Percentiles rank a stretch among this genome's conserved stretches.
Evolutionary conservation across 2,888 invertebrate species (phyloP).

Genomic region (Plagiodera versicolora): DNA sequence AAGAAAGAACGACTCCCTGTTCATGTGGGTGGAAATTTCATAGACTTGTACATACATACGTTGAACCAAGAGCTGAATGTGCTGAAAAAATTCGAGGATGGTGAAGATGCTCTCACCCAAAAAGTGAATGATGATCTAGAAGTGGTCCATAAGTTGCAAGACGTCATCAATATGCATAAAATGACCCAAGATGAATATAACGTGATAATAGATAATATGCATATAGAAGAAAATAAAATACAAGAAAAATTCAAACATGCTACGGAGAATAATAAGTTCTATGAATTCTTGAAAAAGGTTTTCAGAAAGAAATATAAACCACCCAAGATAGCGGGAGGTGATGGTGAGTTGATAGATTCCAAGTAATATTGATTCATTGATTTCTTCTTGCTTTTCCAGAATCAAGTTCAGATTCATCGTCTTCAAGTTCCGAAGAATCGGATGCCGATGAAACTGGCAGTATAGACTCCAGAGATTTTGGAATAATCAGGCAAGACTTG

Average conservation of each 20-base stretch:
- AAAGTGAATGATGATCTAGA: conserved; percentile 43
- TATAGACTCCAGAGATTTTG: conserved; percentile 67
- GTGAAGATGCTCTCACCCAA: conserved; percentile 66
- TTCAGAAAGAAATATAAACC: conserved; percentile 82
- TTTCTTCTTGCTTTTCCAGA: conserved; percentile 30
- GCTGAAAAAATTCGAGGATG: conserved; percentile 71
- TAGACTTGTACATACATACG: conserved; percentile 67
- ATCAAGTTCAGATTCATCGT: conserved; percentile 51
- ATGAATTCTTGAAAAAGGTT: conserved; percentile 76
- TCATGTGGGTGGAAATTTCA: conserved; percentile 61
- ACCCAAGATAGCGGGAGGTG: conserved; percentile 61
- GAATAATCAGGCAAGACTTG: conserved; percentile 70
- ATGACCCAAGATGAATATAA: conserved; percentile 59
- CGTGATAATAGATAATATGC: conserved; percentile 53
- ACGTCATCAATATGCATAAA: conserved; percentile 57
- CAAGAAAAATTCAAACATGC: conserved; percentile 60
- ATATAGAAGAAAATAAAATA: conserved; percentile 56
- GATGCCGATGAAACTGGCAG: conserved; percentile 62
- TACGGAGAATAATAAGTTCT: conserved; percentile 73
- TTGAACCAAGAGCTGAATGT: conserved; percentile 75
- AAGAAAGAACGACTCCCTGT: conserved; percentile 62
- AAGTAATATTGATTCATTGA: neutral
- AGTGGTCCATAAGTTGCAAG: conserved; percentile 57
- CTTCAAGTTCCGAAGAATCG: conserved; percentile 61
- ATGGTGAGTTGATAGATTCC: conserved; percentile 48